Percentiles rank a stretch among this genome's conserved stretches.
These are phyloP conservation scores for Poeciliopsis turrubarensis DNA, from an alignment of 2,113 vertebrate genomes.

Conservation along the genomic window DNA sequence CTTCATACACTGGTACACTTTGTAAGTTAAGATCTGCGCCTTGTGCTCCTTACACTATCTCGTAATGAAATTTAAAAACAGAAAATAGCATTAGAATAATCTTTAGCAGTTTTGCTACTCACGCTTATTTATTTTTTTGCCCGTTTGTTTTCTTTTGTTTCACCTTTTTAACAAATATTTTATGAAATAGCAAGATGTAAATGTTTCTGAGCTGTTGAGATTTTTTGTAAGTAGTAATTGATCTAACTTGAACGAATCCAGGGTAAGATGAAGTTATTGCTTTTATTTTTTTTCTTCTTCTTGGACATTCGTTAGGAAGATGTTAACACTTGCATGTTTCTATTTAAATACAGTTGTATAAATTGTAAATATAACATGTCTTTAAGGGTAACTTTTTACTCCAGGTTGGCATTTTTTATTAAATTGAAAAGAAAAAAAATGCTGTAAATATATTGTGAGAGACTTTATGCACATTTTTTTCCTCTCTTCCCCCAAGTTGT, in stretches of 20 bases:
- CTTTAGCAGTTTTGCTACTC: slow-evolving; percentile 70
- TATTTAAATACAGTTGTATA: slow-evolving; percentile 84
- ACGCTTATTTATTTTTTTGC: slow-evolving; percentile 74
- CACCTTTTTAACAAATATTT: slow-evolving; percentile 56
- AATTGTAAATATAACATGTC: slow-evolving; percentile 83
- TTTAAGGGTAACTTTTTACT: slow-evolving; percentile 83
- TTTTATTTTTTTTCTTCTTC: slow-evolving; percentile 28
- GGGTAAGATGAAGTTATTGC: slow-evolving; percentile 68
- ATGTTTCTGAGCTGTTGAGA: slow-evolving; percentile 65
- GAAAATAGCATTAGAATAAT: slow-evolving; percentile 57
- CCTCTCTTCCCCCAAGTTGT: slow-evolving; percentile 51
- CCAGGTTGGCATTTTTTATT: slow-evolving; percentile 81
- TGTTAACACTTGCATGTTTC: slow-evolving; percentile 84
- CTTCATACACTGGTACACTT: slow-evolving; percentile 81
- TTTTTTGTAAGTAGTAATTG: slow-evolving; percentile 77
- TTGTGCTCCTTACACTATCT: slow-evolving; percentile 65
- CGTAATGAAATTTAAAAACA: slow-evolving; percentile 56
- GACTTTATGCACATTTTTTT: slow-evolving; percentile 76
- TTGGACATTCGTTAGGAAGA: slow-evolving; percentile 67
- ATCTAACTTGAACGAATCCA: slow-evolving; percentile 79
- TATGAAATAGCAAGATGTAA: slow-evolving; percentile 67
- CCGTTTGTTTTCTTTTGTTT: slow-evolving; percentile 54
- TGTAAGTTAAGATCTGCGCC: slow-evolving; percentile 67
- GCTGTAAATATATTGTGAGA: slow-evolving; percentile 83
- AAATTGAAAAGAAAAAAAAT: slow-evolving; percentile 66